These are phyloP conservation scores for Elaphurus davidianus DNA, from an alignment of 2,113 vertebrate genomes.

Conservation along the genomic window DNA sequence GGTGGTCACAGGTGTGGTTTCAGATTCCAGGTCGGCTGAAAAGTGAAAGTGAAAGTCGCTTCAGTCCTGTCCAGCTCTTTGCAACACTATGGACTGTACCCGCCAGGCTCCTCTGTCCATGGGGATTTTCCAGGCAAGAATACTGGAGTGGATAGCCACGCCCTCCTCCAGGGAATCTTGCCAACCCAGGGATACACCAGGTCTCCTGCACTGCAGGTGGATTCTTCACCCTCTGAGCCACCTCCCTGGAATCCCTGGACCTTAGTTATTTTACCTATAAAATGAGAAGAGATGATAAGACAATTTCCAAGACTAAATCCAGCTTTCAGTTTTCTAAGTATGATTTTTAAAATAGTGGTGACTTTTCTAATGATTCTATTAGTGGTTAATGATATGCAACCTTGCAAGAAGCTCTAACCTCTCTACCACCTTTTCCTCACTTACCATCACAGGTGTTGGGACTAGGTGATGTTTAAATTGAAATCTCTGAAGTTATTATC, in stretches of 20 bases:
- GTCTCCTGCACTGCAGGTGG: not conserved
- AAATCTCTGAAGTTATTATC: not conserved
- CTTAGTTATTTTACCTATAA: not conserved
- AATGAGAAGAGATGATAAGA: not conserved
- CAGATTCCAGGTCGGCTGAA: fast-evolving
- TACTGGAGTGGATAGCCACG: not conserved
- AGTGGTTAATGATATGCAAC: not conserved
- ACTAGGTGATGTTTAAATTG: not conserved
- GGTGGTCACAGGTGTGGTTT: not conserved
- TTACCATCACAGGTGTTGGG: not conserved
- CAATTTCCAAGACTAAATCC: not conserved
- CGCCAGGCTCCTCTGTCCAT: not conserved
- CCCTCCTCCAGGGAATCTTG: not conserved
- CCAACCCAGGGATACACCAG: not conserved
- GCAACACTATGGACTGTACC: not conserved
- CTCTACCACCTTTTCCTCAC: not conserved
- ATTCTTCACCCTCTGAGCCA: not conserved
- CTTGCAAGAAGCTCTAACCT: not conserved
- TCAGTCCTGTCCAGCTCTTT: not conserved
- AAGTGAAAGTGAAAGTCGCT: not conserved
- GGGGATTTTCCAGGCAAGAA: not conserved
- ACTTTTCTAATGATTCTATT: not conserved
- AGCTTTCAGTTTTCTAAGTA: not conserved
- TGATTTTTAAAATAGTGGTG: not conserved
- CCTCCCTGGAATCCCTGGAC: not conserved